phyloP scores from a whole-genome alignment of 2,113 vertebrate species.

The Leucopsar rothschildi region DNA sequence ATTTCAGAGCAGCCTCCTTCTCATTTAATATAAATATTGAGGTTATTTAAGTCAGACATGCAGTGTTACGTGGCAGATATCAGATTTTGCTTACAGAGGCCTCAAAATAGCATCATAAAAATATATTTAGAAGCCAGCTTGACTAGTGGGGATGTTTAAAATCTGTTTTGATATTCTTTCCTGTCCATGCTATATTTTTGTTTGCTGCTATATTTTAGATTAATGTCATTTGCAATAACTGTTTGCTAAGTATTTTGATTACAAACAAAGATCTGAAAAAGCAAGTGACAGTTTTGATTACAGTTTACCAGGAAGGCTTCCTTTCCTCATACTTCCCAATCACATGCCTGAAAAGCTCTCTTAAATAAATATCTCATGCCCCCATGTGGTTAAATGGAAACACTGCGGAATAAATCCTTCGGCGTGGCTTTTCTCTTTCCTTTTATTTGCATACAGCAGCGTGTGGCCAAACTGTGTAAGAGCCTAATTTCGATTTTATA shows the following conservation, averaged over 20 bases:
- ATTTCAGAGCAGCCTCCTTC: neutral
- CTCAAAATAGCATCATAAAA: neutral
- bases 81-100: neutral
- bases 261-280: neutral
- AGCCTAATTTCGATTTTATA: neutral
- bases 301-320: neutral
- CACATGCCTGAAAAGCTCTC: neutral
- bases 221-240: neutral
- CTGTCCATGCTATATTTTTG: neutral
- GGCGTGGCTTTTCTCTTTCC: neutral
- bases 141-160: neutral
- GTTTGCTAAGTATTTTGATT: neutral
- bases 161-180: neutral
- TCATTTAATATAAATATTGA: neutral
- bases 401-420: neutral
- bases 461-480: neutral
- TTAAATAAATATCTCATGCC: constrained; percentile 68
- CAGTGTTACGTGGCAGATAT: neutral
- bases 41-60: neutral
- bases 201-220: neutral
- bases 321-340: neutral
- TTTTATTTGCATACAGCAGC: neutral
- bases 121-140: neutral
- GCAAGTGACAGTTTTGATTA: neutral
- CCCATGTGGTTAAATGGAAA: constrained; percentile 60